Percentiles rank a stretch among this genome's conserved stretches.
Conservation (phyloP, 1,140 invertebrate species). For the Philaenus spumarius region DNA sequence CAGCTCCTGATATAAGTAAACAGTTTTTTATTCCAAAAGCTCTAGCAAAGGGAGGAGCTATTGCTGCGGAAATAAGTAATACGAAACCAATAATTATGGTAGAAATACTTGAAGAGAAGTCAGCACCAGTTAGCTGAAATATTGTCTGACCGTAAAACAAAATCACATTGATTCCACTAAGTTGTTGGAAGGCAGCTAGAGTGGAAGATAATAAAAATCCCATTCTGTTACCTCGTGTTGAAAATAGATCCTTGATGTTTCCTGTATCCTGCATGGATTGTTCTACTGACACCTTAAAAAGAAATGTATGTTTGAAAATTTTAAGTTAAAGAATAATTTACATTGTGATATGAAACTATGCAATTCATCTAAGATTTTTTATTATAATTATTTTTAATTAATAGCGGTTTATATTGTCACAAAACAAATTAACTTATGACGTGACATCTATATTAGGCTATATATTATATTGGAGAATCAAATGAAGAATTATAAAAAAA, state of each 20-base stretch:
- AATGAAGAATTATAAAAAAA: too few relatives aligned
- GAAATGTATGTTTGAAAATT: too few relatives aligned
- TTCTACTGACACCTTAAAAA: slow-evolving; percentile 30
- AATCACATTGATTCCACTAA: slow-evolving; percentile 56
- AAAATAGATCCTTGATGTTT: slow-evolving; percentile 52
- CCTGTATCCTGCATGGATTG: slow-evolving; percentile 36
- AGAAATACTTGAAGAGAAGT: slow-evolving; percentile 49
- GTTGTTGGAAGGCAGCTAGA: slow-evolving; percentile 65
- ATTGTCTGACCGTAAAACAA: slow-evolving; percentile 64
- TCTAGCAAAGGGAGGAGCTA: slow-evolving; percentile 69
- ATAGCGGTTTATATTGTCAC: too few relatives aligned
- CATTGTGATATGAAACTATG: too few relatives aligned
- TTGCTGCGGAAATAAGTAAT: slow-evolving; percentile 56
- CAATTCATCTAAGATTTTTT: too few relatives aligned
- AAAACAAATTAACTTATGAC: too few relatives aligned
- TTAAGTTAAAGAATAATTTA: too few relatives aligned
- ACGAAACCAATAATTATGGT: slow-evolving; percentile 77
- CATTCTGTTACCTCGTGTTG: slow-evolving; percentile 48
- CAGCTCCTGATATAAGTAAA: slow-evolving; percentile 58
- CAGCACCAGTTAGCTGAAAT: slow-evolving; percentile 54
- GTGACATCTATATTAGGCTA: too few relatives aligned
- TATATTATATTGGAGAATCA: too few relatives aligned
- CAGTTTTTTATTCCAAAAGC: slow-evolving; percentile 63
- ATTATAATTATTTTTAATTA: too few relatives aligned
- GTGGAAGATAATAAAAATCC: slow-evolving; percentile 61